Conservation (phyloP, 2,797 vertebrate species). For the Erethizon dorsatum region DNA sequence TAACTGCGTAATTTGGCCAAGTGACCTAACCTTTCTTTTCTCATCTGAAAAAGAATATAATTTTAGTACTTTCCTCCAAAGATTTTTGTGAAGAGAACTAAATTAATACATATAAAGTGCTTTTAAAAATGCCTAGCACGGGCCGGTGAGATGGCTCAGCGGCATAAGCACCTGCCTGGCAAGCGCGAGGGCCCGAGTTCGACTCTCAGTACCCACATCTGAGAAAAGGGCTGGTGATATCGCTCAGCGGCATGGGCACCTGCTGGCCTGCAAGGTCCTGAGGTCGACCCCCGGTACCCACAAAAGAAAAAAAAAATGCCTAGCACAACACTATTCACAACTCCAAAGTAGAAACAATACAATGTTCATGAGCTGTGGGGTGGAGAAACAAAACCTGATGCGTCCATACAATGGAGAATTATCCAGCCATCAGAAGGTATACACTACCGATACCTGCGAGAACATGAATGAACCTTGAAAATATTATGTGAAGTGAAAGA, state of each 20-base stretch:
- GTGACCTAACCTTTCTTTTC: neutral
- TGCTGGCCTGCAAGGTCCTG: too few relatives aligned
- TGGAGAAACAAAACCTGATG: neutral
- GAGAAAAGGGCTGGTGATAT: too few relatives aligned
- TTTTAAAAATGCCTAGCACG: neutral
- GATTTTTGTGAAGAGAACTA: neutral
- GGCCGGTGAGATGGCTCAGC: too few relatives aligned
- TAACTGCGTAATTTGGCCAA: neutral
- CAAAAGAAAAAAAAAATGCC: too few relatives aligned
- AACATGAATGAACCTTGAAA: neutral
- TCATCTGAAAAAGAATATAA: slow-evolving; percentile 12
- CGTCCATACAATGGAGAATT: neutral
- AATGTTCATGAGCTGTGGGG: neutral
- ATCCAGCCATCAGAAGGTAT: neutral
- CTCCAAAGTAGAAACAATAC: neutral
- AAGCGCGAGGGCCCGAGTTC: too few relatives aligned
- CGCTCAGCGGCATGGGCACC: too few relatives aligned
- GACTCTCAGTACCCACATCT: too few relatives aligned
- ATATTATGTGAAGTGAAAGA: neutral
- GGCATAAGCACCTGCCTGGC: too few relatives aligned
- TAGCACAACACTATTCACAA: neutral
- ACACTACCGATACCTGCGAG: neutral
- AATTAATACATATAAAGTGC: slow-evolving; percentile 20
- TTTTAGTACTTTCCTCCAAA: neutral
- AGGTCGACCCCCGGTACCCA: too few relatives aligned